Evolutionary conservation across 2,888 invertebrate genomes (phyloP).

Genomic region (Oxystoma pomonae): DNA sequence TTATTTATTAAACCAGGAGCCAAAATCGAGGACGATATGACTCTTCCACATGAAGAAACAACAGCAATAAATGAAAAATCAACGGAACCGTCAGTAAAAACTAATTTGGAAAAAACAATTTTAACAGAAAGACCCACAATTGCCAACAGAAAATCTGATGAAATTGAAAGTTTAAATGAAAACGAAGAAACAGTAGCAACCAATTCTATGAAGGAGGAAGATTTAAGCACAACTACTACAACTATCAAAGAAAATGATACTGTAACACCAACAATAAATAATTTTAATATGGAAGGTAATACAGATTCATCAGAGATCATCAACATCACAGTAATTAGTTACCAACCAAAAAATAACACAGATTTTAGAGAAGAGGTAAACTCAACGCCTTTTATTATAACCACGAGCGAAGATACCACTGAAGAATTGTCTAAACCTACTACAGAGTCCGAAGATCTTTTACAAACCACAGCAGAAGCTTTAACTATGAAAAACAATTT

Average conservation of each 20-base stretch:
- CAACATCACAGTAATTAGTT: constrained; percentile 29
- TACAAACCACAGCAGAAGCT: constrained; percentile 1
- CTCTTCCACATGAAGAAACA: neutral
- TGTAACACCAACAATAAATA: neutral
- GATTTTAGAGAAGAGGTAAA: neutral
- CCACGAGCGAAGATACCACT: constrained; percentile 26
- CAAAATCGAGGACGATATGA: neutral
- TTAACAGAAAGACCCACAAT: neutral
- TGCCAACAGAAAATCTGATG: neutral
- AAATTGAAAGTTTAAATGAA: neutral
- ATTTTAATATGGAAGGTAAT: neutral
- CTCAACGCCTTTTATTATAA: constrained; percentile 43
- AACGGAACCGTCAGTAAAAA: neutral
- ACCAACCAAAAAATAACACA: constrained; percentile 14
- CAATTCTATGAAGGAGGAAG: neutral
- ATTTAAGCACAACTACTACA: neutral
- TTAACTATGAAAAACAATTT: constrained; percentile 22
- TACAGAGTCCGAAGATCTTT: constrained; percentile 4
- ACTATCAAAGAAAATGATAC: neutral
- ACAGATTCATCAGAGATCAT: constrained; percentile 16
- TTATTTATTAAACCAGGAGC: neutral
- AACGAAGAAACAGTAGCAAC: neutral
- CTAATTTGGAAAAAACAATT: neutral
- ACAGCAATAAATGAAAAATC: neutral
- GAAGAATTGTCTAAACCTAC: constrained; percentile 10